Evolutionary conservation across 2,113 vertebrate genomes (phyloP).

Genomic region (Labeo catla): DNA sequence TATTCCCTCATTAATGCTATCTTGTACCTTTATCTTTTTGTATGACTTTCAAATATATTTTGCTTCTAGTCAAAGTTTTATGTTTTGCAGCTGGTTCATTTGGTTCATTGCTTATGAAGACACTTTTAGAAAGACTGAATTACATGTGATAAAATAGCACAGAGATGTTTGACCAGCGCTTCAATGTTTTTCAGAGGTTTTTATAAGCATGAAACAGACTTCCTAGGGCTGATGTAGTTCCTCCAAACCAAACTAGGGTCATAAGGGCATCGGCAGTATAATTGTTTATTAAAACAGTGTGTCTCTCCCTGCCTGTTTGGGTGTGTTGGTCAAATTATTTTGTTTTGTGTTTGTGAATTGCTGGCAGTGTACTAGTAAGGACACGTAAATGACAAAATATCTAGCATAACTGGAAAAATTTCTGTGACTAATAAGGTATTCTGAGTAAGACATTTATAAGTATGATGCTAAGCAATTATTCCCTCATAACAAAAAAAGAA

Average conservation of each 20-base stretch:
- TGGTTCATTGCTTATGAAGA: neutral
- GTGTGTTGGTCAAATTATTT: neutral
- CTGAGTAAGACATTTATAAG: neutral
- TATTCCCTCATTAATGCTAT: neutral
- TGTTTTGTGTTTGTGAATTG: neutral
- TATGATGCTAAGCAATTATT: slow-evolving; percentile 3
- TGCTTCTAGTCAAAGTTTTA: neutral
- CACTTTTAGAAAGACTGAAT: neutral
- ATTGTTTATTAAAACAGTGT: slow-evolving; percentile 1
- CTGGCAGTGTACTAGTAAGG: neutral
- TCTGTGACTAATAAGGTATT: slow-evolving; percentile 2
- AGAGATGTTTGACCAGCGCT: neutral
- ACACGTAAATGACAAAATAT: neutral
- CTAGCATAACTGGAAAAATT: neutral
- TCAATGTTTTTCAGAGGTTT: neutral
- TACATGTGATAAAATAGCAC: neutral
- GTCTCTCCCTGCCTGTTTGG: neutral
- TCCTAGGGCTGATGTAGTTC: neutral
- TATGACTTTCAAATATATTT: neutral
- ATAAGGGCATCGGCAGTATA: neutral
- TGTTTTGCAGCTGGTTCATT: neutral
- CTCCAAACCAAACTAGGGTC: neutral
- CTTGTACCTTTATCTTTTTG: neutral
- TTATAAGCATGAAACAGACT: neutral
- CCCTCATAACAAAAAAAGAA: neutral